Conservation (phyloP, 2,113 vertebrate species). For the Dicentrarchus labrax region DNA sequence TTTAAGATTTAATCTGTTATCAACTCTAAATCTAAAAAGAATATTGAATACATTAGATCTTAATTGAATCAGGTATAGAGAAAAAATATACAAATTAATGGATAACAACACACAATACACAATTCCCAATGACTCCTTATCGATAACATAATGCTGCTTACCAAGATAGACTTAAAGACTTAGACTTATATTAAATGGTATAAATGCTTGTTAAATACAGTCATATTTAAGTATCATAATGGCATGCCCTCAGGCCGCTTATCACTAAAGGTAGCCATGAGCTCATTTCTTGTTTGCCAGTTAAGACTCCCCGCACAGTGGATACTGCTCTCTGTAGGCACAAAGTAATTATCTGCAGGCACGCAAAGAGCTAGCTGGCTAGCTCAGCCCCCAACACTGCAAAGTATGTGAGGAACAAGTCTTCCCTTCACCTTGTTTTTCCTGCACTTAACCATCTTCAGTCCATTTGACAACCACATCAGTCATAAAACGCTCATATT, state of each 20-base stretch:
- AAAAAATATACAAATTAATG: not conserved
- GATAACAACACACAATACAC: not conserved
- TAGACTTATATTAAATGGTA: constrained; percentile 14
- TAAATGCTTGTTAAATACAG: not conserved
- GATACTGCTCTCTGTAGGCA: constrained; percentile 76
- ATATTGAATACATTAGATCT: not conserved
- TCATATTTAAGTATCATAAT: constrained; percentile 32
- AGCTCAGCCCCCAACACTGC: constrained; percentile 36
- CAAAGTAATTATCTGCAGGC: constrained; percentile 81
- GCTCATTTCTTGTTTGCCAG: constrained; percentile 75
- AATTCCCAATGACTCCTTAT: not conserved
- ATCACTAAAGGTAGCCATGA: constrained; percentile 79
- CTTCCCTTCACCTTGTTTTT: constrained; percentile 33
- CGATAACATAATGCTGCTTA: not conserved
- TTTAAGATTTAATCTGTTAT: not conserved
- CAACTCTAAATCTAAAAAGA: not conserved
- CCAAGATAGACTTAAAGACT: not conserved
- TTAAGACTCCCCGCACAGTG: constrained; percentile 62
- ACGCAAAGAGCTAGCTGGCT: constrained; percentile 72
- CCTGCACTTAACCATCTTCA: constrained; percentile 27
- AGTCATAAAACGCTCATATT: constrained; percentile 36
- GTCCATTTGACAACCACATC: constrained; percentile 49
- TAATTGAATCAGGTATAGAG: not conserved
- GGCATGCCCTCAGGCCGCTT: constrained; percentile 45
- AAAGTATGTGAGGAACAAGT: constrained; percentile 35